Percentiles rank a stretch among this genome's conserved stretches.
Evolutionary conservation across 2,888 invertebrate genomes (phyloP).

Genomic region (Pecten maximus): DNA sequence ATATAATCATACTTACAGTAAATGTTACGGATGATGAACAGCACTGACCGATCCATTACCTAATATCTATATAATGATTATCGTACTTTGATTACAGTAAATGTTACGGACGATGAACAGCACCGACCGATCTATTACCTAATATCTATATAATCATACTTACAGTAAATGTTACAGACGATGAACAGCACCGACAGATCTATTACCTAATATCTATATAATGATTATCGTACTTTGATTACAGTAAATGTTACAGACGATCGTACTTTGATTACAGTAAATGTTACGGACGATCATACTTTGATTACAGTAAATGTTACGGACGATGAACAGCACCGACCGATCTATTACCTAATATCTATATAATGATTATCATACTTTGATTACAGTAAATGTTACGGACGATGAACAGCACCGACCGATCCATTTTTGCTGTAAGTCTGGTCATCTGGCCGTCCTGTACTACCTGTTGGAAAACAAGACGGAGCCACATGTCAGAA

Average conservation of each 20-base stretch:
- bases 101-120: background rate
- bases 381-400: conserved; percentile 79
- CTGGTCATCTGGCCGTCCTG: conserved; percentile 82
- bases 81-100: background rate
- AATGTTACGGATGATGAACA: background rate
- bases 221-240: background rate
- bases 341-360: too few relatives aligned
- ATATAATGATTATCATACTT: conserved; percentile 8
- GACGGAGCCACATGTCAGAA: conserved; percentile 78
- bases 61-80: background rate
- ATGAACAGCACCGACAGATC: too few relatives aligned
- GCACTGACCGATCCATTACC: too few relatives aligned
- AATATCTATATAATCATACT: background rate
- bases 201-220: too few relatives aligned
- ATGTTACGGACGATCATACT: conserved; percentile 83
- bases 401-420: conserved; percentile 84
- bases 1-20: background rate
- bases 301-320: too few relatives aligned
- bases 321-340: too few relatives aligned
- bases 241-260: background rate
- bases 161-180: too few relatives aligned
- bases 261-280: conserved; percentile 73
- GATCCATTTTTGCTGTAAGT: conserved; percentile 83
- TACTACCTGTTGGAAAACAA: conserved; percentile 80
- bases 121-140: too few relatives aligned